A percentile compares a stretch with the other conserved stretches of the same genome.
phyloP scores from a whole-genome alignment of 2,797 vertebrate genomes.

The Heteromormyrus szaboi region DNA sequence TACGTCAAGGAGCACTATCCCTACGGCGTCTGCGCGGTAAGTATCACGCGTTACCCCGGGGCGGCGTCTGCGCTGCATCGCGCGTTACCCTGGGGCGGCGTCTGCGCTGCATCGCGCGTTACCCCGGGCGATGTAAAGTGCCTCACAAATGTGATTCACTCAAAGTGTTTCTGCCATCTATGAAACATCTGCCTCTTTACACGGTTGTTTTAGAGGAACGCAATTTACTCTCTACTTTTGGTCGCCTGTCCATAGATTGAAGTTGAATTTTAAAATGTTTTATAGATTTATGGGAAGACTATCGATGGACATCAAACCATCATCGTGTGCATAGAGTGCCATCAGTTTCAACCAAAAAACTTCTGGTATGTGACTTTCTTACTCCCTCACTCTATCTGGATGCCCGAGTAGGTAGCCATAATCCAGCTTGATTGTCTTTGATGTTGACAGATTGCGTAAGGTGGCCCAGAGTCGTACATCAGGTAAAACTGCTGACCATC shows the following conservation, averaged over 20 bases:
- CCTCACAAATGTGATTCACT: too few species aligned
- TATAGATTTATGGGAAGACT: slow-evolving; percentile 92
- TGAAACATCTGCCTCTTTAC: not conserved
- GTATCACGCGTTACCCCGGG: slow-evolving; percentile 13
- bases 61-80: slow-evolving; percentile 57
- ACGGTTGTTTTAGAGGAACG: not conserved
- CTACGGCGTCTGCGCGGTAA: slow-evolving; percentile 89
- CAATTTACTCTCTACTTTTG: not conserved
- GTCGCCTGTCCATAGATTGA: not conserved
- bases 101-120: slow-evolving; percentile 60
- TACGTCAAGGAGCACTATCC: slow-evolving; percentile 98
- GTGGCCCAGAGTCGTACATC: not conserved
- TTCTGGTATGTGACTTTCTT: slow-evolving; percentile 76
- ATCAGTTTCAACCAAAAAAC: slow-evolving; percentile 99
- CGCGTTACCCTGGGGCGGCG: slow-evolving; percentile 26
- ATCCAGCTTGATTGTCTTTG: not conserved
- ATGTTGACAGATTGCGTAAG: not conserved
- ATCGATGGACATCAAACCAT: slow-evolving; percentile 96
- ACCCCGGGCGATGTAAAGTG: slow-evolving; percentile 64
- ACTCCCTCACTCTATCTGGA: not conserved
- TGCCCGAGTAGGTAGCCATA: not conserved
- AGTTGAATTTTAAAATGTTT: not conserved
- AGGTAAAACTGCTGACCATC: not conserved
- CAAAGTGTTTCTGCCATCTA: not conserved
- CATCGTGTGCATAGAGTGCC: slow-evolving; percentile 96